phyloP scores from a whole-genome alignment of 2,797 vertebrate genomes.

The Saxicola maurus region DNA sequence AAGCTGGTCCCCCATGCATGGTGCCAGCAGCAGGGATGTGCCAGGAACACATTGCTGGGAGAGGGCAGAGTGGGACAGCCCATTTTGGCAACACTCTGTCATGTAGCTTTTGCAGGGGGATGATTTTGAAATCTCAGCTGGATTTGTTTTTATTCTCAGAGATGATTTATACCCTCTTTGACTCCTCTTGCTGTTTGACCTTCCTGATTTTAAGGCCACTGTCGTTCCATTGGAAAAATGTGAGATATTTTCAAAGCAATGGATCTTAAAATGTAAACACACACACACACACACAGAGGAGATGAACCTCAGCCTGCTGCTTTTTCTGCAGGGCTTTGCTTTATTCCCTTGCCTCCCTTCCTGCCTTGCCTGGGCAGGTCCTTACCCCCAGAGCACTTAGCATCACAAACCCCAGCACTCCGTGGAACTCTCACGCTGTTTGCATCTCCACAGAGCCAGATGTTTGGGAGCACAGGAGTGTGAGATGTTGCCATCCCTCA shows the following conservation, averaged over 20 bases:
- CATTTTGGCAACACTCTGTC: neutral
- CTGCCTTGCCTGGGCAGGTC: neutral
- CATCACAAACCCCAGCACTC: neutral
- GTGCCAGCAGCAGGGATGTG: neutral
- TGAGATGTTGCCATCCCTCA: slow-evolving; percentile 1
- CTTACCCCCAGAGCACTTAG: neutral
- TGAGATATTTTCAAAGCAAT: rapidly evolving
- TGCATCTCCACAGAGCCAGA: slow-evolving; percentile 42
- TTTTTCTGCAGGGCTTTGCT: neutral
- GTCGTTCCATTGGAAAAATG: neutral
- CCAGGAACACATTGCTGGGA: neutral
- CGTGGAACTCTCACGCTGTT: neutral
- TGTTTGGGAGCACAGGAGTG: slow-evolving; percentile 18
- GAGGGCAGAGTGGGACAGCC: neutral
- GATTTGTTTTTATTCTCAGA: neutral
- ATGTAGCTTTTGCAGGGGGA: neutral
- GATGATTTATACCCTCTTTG: neutral
- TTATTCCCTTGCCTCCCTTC: neutral
- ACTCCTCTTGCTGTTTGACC: neutral
- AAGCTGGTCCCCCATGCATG: rapidly evolving
- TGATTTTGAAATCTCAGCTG: neutral
- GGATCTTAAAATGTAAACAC: neutral
- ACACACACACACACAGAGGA: neutral
- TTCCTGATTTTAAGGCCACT: neutral
- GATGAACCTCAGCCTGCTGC: neutral